Conservation (phyloP, 2,113 vertebrate genomes). For the Scartelaos histophorus region DNA sequence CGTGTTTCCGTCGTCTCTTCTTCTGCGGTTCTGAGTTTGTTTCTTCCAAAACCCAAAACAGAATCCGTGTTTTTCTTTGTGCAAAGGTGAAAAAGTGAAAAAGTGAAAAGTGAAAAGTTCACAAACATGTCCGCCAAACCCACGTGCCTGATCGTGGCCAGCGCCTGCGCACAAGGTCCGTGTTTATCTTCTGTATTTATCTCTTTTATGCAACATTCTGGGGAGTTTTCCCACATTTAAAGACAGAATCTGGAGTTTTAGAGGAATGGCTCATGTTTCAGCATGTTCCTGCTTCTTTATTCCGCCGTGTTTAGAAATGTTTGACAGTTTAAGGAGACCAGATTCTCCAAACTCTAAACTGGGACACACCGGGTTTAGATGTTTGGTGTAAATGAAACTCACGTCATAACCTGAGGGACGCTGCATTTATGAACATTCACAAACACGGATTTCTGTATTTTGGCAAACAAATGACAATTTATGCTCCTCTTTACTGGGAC, state of each 20-base stretch:
- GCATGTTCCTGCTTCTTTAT: neutral
- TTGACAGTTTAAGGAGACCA: too few species aligned
- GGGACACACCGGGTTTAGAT: too few species aligned
- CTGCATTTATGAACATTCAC: neutral
- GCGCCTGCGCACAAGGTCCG: slow-evolving; percentile 68
- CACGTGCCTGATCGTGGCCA: slow-evolving; percentile 71
- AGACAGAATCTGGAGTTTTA: too few species aligned
- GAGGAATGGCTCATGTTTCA: too few species aligned
- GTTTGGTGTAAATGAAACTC: too few species aligned
- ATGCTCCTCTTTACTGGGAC: too few species aligned
- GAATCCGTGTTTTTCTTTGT: neutral
- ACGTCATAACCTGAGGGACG: too few species aligned
- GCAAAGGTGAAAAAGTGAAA: neutral
- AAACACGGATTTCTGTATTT: too few species aligned
- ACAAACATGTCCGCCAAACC: slow-evolving; percentile 66
- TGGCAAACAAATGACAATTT: too few species aligned
- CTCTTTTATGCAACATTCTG: too few species aligned
- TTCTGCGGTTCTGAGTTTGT: neutral
- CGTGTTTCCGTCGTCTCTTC: slow-evolving; percentile 38
- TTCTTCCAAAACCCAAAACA: neutral
- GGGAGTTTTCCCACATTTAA: too few species aligned
- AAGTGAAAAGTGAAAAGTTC: neutral
- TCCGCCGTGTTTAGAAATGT: neutral
- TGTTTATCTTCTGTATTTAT: neutral
- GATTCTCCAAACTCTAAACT: too few species aligned